Evolutionary conservation across 2,888 invertebrate species (phyloP).

Genomic region (Pyrochroa serraticornis): DNA sequence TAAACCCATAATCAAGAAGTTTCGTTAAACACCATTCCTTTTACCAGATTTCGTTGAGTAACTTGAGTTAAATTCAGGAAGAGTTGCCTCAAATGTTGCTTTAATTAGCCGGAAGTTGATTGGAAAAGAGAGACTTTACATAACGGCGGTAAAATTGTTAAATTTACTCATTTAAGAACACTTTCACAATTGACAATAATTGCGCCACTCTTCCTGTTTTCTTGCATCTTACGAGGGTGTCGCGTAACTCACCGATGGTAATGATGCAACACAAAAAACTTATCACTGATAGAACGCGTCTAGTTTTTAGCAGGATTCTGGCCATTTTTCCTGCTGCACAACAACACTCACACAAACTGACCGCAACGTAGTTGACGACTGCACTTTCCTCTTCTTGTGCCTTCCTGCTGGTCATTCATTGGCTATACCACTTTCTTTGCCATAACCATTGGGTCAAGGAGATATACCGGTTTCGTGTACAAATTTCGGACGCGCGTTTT

Average conservation of each 20-base stretch:
- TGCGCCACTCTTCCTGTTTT: conserved; percentile 12
- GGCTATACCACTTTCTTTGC: conserved; percentile 43
- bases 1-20: too few species aligned
- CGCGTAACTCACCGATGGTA: conserved; percentile 28
- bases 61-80: too few species aligned
- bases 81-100: too few species aligned
- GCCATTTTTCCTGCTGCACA: conserved; percentile 36
- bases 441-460: conserved; percentile 45
- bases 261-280: conserved; percentile 32
- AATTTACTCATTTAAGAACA: neutral
- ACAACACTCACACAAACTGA: conserved; percentile 30
- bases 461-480: conserved; percentile 39
- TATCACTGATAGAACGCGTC: conserved; percentile 28
- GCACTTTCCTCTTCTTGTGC: conserved; percentile 43
- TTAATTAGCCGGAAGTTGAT: too few species aligned
- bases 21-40: too few species aligned
- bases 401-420: conserved; percentile 41
- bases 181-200: too few species aligned
- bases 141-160: too few species aligned
- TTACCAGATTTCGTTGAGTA: too few species aligned
- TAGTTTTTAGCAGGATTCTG: conserved; percentile 27
- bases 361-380: conserved; percentile 35
- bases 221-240: neutral
- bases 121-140: too few species aligned
- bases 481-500: neutral